Base-by-base conservation (phyloP, 1,140 invertebrate genomes). In the Nebria ingens region DNA sequence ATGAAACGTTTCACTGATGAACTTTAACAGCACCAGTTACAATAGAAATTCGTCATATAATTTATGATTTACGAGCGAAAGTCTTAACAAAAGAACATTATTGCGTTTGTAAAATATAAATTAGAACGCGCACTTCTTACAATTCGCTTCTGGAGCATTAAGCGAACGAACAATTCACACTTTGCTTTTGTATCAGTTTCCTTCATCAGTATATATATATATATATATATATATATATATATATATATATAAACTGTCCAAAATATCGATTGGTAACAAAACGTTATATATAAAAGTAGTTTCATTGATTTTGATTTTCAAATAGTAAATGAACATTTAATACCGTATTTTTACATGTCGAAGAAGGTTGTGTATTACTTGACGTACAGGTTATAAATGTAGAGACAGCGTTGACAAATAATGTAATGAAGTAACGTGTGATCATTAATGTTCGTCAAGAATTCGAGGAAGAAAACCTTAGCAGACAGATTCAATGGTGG, bases 211-310 rank as follows among this genome's bases (percentile, higher is more conserved):
- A 49, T 49, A 49, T 49, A 49, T 17, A 49, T 49, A 11, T 49
- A 49, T 49, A 49, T 49, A 49, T 17, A 49, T 49, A 49, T 49
- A 49, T 49, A 49, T 6, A 49, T 11, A 11, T 49, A 49, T 11
- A 49, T 11, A 6, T 49, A 49, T 17, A 49, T 49, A 49, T 34
- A 34, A 9, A 49, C 19, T 15, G 13, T 49, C 9, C 29, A 34
- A 9, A 34, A n/a, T 9, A n/a, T 9, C 29, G n/a, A 34, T 9
- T 34, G n/a, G 29, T 9, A 34, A 34, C n/a, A n/a, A 34, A 34
- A n/a, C n/a, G n/a, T n/a, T n/a, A n/a, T 34, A 34, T n/a, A 34
- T 34, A n/a, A 34, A 9, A 34, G 6, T 6, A 34, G 6, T 34
- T 34, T 34, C 25, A 34, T 6, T 34, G 25, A 9, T 34, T 9